These are phyloP conservation scores for Andrena chrysosceles DNA, from an alignment of 2,888 invertebrate genomes.

Conservation along the genomic window DNA sequence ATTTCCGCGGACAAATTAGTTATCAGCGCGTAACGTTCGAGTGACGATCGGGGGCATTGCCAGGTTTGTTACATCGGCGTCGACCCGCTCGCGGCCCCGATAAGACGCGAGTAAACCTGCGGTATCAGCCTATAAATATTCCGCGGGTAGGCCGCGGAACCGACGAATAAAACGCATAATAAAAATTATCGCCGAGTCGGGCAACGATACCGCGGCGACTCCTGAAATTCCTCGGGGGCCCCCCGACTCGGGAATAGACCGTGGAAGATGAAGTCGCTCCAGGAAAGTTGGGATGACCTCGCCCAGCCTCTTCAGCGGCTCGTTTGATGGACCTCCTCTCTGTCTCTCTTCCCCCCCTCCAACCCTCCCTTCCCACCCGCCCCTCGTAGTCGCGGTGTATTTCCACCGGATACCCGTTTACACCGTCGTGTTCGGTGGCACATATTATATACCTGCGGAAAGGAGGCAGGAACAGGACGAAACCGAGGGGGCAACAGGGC, in stretches of 20 bases:
- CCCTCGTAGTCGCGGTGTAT: slow-evolving; percentile 46
- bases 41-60: slow-evolving; percentile 4
- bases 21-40: slow-evolving; percentile 23
- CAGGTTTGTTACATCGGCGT: slow-evolving; percentile 51
- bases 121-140: slow-evolving; percentile 44
- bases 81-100: slow-evolving; percentile 20
- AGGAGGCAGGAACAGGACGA: slow-evolving; percentile 44
- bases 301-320: slow-evolving; percentile 70
- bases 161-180: slow-evolving; percentile 42
- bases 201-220: slow-evolving; percentile 8
- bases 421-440: slow-evolving; percentile 73
- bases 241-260: slow-evolving; percentile 55
- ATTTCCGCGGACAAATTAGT: slow-evolving; percentile 24
- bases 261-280: slow-evolving; percentile 73
- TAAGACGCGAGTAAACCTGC: slow-evolving; percentile 38
- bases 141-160: neutral
- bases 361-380: slow-evolving; percentile 21
- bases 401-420: slow-evolving; percentile 77
- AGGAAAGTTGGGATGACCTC: slow-evolving; percentile 70
- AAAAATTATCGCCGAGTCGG: slow-evolving; percentile 43
- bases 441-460: slow-evolving; percentile 73
- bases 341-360: slow-evolving; percentile 13
- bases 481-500: slow-evolving; percentile 46
- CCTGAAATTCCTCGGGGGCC: slow-evolving; percentile 46
- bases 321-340: slow-evolving; percentile 73